Percentiles rank a stretch among this genome's conserved stretches.
phyloP scores from a whole-genome alignment of 2,888 invertebrate genomes.

The Ischnus inquisitorius region DNA sequence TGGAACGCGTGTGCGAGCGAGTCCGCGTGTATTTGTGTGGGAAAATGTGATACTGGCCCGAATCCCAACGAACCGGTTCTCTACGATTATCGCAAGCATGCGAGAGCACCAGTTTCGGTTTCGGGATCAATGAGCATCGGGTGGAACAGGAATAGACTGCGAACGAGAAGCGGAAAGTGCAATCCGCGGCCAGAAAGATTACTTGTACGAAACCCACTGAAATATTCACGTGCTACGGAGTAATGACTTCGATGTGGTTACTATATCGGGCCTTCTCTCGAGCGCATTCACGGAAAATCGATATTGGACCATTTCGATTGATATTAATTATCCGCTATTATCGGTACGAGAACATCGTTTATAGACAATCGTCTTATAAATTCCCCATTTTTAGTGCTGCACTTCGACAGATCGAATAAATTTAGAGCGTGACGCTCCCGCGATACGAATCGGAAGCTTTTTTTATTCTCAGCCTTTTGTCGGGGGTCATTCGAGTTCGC shows the following conservation, averaged over 20 bases:
- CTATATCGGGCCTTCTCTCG: neutral
- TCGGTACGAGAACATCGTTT: neutral
- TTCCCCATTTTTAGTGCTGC: neutral
- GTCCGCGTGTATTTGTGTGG: neutral
- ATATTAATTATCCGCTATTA: neutral
- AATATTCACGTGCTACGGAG: neutral
- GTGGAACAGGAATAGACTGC: constrained; percentile 35
- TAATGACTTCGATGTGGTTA: neutral
- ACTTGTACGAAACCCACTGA: neutral
- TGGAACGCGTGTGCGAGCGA: neutral
- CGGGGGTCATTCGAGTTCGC: too few species aligned
- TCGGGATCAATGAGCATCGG: constrained; percentile 45
- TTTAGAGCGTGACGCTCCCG: neutral
- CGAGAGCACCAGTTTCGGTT: constrained; percentile 39
- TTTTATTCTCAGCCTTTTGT: too few species aligned
- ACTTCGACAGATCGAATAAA: neutral
- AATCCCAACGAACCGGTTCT: constrained; percentile 39
- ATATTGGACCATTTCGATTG: neutral
- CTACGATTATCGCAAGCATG: neutral
- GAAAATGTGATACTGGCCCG: constrained; percentile 9
- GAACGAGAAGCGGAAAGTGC: constrained; percentile 6
- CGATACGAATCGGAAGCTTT: too few species aligned
- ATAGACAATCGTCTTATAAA: neutral
- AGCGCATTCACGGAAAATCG: neutral
- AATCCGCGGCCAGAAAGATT: neutral